Conservation (phyloP, 2,113 vertebrate species). For the Butastur rufipennis region DNA sequence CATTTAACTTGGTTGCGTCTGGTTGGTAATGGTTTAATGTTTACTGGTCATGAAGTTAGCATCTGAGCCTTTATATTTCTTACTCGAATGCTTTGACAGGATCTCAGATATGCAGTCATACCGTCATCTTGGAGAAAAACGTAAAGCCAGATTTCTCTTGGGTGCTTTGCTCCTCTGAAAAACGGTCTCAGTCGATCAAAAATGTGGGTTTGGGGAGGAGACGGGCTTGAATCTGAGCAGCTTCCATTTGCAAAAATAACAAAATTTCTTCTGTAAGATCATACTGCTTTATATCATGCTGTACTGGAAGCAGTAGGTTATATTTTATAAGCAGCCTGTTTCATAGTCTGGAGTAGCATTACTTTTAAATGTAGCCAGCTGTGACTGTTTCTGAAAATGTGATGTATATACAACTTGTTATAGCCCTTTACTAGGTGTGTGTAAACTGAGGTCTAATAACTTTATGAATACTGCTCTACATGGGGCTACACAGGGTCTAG, state of each 20-base stretch:
- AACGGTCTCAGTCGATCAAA: neutral
- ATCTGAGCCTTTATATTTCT: slow-evolving; percentile 29
- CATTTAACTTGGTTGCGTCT: slow-evolving; percentile 31
- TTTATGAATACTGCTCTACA: slow-evolving; percentile 16
- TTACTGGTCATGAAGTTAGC: slow-evolving; percentile 28
- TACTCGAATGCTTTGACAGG: neutral
- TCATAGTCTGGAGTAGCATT: slow-evolving; percentile 5
- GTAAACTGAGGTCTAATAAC: slow-evolving; percentile 38
- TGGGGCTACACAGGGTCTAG: slow-evolving; percentile 40
- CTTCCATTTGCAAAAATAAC: slow-evolving; percentile 1
- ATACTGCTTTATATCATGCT: neutral
- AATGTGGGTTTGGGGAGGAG: neutral
- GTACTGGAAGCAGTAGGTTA: neutral
- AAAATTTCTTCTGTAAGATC: neutral
- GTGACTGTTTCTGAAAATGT: slow-evolving; percentile 34
- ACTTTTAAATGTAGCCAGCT: slow-evolving; percentile 14
- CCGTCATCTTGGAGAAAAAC: neutral
- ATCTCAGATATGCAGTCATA: slow-evolving; percentile 24
- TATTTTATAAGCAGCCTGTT: slow-evolving; percentile 30
- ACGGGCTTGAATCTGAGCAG: neutral
- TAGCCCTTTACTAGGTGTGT: slow-evolving; percentile 34
- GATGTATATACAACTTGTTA: slow-evolving; percentile 24
- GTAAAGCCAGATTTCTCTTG: neutral
- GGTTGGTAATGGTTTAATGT: slow-evolving; percentile 23
- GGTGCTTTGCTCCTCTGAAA: slow-evolving; percentile 14